phyloP scores from a whole-genome alignment of 2,113 vertebrate species.

The Ctenodactylus gundi region DNA sequence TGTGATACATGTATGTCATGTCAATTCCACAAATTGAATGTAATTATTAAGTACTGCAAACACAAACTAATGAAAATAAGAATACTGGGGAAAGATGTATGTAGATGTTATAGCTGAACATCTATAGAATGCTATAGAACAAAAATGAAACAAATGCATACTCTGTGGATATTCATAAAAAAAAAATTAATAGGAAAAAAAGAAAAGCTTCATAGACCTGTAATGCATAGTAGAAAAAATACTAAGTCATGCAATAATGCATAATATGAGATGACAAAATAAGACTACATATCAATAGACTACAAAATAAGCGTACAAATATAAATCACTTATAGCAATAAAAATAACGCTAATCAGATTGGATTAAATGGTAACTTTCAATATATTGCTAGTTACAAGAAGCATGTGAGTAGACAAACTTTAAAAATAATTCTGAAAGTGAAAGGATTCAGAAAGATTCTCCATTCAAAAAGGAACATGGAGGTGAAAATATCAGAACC shows the following conservation, averaged over 20 bases:
- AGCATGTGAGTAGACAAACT: background rate
- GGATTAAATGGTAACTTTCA: background rate
- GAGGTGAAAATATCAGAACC: background rate
- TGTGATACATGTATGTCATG: too few species aligned
- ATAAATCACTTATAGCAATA: background rate
- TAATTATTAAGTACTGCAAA: too few species aligned
- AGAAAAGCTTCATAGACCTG: background rate
- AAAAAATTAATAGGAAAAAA: background rate
- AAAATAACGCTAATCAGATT: background rate
- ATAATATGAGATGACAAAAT: conserved; percentile 29
- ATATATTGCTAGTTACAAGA: background rate
- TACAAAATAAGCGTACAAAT: too few species aligned
- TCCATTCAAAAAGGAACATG: background rate
- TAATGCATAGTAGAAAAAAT: background rate
- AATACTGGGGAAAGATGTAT: background rate
- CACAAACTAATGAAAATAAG: too few species aligned
- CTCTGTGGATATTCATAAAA: background rate
- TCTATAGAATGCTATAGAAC: too few species aligned
- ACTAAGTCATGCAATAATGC: background rate
- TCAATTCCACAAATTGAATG: too few species aligned
- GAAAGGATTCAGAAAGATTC: background rate
- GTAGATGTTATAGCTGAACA: background rate
- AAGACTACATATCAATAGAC: background rate
- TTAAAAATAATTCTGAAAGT: background rate
- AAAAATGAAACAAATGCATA: background rate